Evolutionary conservation across 2,797 vertebrate species (phyloP), one percentile per base, ranked within the genome.

Genomic region (Salmo trutta): DNA sequence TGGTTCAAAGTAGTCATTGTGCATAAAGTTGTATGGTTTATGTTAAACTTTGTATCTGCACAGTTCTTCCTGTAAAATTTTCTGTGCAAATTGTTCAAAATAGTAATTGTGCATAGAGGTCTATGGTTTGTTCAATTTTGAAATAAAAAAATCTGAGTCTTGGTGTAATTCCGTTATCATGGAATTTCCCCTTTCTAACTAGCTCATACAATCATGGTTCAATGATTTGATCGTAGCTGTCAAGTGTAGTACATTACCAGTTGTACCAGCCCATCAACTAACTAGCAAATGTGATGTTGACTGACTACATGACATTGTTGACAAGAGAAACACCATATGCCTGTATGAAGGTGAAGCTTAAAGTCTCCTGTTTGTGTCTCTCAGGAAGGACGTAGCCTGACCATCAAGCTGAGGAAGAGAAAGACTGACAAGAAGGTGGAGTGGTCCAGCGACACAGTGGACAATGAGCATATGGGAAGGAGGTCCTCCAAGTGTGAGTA

Each of bases 361-460:
- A 21, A 27, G 10, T 64, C 10, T 74, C 8, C 3, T 79, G 27
- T 29, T 2, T 1, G 4, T 52, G 6, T 81, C 3, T 83, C 74
- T 36, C 85, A 97, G 97, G 97, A 98, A 86, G 96, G 97, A 77
- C 95, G 97, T 3, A 97, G 96, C 71, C 91, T 98, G 79, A 98
- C 97, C 33, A 96, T 98, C 89, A 97, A 96, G 84, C 93, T 98
- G 76, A 94, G 96, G 85, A 98, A 98, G 91, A 94, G 96, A 86
- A 98, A 98, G 88, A 97, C 97, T 0, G 96, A 98, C 79, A 98
- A 98, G 87, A 98, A 97, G 78, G 97, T 98, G 73, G 97, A 97
- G 91, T 98, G 96, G 96, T 96, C 96, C 3, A 98, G 96, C 29
- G 97, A 98, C 91, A 98, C 97, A 0, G 96, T 98, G 6, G 97